Evolutionary conservation across 2,888 invertebrate genomes (phyloP).

Genomic region (Xestia ashworthii): DNA sequence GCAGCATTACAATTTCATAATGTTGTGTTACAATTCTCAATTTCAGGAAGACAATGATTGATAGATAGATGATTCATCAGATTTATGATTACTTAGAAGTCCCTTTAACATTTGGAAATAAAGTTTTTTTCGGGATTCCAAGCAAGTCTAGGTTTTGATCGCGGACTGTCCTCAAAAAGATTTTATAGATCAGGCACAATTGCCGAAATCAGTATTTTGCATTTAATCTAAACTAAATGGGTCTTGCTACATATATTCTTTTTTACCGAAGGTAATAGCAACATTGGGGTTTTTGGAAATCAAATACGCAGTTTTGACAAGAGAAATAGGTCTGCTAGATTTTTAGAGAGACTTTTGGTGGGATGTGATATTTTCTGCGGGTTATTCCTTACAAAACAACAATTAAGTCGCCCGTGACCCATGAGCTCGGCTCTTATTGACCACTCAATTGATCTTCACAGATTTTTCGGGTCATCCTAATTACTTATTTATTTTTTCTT

Average conservation of each 20-base stretch:
- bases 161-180: constrained; percentile 6
- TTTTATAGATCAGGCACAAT: not conserved
- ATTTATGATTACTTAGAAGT: constrained; percentile 4
- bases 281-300: not conserved
- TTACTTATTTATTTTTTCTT: constrained; percentile 64
- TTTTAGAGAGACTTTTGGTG: constrained; percentile 26
- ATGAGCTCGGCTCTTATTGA: constrained; percentile 83
- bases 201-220: not conserved
- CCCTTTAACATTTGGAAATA: not conserved
- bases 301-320: not conserved
- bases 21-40: not conserved
- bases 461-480: constrained; percentile 78
- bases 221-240: not conserved
- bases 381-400: constrained; percentile 75
- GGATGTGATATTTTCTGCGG: constrained; percentile 66
- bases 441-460: constrained; percentile 85
- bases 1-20: not conserved
- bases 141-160: not conserved
- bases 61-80: not conserved
- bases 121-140: not conserved
- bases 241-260: not conserved
- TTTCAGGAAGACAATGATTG: not conserved
- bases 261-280: not conserved
- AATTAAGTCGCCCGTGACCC: constrained; percentile 87
- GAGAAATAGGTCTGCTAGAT: not conserved